A percentile compares a stretch with the other conserved stretches of the same genome.
Evolutionary conservation across 1,140 invertebrate genomes (phyloP).

Genomic region (Drosophila pectinifera): DNA sequence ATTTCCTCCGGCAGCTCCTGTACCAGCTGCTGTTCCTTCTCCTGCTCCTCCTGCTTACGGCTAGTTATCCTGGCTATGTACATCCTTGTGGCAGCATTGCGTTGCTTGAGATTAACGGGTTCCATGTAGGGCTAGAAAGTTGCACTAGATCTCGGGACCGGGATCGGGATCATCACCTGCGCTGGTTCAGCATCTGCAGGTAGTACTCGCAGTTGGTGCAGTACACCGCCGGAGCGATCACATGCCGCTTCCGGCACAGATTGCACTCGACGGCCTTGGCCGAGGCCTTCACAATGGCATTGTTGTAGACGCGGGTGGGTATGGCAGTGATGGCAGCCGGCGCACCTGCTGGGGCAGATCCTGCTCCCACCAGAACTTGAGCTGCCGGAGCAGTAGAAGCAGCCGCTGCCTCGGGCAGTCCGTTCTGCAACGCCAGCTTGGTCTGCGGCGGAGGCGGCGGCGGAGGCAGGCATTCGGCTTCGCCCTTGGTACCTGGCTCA

Average conservation of each 20-base stretch:
- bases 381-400: background rate
- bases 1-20: conserved; percentile 1
- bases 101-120: conserved; percentile 76
- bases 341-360: background rate
- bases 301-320: conserved; percentile 79
- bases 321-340: conserved; percentile 74
- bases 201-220: conserved; percentile 96
- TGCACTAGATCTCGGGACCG: conserved; percentile 24
- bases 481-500: conserved; percentile 88
- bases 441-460: conserved; percentile 50
- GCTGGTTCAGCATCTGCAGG: conserved; percentile 88
- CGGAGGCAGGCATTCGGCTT: conserved; percentile 86
- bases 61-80: conserved; percentile 44
- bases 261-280: conserved; percentile 88
- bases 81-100: conserved; percentile 70
- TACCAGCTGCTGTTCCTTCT: conserved; percentile 1
- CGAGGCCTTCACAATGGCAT: conserved; percentile 86
- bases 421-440: conserved; percentile 62
- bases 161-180: conserved; percentile 60
- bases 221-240: conserved; percentile 91
- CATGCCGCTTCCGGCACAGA: conserved; percentile 93
- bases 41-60: background rate
- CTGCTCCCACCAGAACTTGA: background rate
- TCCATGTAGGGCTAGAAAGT: conserved; percentile 58
- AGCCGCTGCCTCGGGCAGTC: conserved; percentile 41